These are phyloP conservation scores for Ctenosaura bakeri DNA, from an alignment of 2,797 vertebrate species.

Conservation along the genomic window DNA sequence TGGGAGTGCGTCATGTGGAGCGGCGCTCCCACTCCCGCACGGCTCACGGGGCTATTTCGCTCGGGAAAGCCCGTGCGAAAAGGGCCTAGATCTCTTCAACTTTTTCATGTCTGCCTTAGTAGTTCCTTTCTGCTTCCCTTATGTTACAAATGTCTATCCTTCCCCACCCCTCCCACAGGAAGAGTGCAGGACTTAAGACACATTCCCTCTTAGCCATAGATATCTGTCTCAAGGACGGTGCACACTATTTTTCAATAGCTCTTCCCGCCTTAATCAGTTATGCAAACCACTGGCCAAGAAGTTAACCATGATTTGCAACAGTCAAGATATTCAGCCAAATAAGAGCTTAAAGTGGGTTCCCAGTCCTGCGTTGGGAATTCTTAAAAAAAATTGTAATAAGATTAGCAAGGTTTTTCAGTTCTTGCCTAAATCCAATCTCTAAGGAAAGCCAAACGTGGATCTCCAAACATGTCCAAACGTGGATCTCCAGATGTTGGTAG, in stretches of 20 bases:
- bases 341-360: background rate
- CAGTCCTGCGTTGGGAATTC: background rate
- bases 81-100: background rate
- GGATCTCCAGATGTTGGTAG: no score
- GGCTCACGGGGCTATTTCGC: no score
- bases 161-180: background rate
- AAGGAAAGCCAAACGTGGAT: no score
- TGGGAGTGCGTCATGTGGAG: no score
- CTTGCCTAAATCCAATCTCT: background rate
- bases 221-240: background rate
- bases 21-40: no score
- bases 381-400: background rate
- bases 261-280: background rate
- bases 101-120: background rate
- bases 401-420: background rate
- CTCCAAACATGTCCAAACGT: no score
- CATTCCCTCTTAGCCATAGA: background rate
- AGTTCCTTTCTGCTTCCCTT: background rate
- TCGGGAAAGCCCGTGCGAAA: no score
- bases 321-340: background rate
- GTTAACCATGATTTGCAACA: background rate
- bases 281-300: no score
- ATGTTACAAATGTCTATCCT: no score
- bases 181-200: background rate
- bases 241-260: background rate